Base-by-base conservation (phyloP, 2,797 vertebrate genomes). In the Benthosema pterotum region DNA sequence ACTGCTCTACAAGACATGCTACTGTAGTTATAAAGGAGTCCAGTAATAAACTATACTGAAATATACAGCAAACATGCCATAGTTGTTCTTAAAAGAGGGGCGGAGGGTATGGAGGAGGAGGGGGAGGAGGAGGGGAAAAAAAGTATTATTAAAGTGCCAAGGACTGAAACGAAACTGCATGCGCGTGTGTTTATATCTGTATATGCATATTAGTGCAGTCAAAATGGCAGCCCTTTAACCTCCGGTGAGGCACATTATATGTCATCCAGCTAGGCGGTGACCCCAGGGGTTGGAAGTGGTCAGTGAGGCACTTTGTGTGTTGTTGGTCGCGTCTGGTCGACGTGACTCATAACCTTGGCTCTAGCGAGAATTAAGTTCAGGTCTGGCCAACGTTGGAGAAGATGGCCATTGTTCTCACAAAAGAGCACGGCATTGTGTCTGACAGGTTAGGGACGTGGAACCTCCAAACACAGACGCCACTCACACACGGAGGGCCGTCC, bases 401-500 rank as follows among this genome's bases (percentile, higher is more conserved):
- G 32, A 38, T 38, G 46, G 46, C 13, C 42, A 25, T 46, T 67
- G 54, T 55, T 59, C 57, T 60, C 61, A 76, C 59, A 72, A n/a
- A n/a, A n/a, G n/a, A 74, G 50, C 69, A 47, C 13, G 16, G 74
- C 58, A 74, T 75, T 85, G 78, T 84, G 57, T 60, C 45, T 13
- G 19, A 46, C 77, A 82, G 75, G 77, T 85, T 80, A 79, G n/a
- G n/a, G 60, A 38, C 60, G 28, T 46, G 12, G 5, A 53, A 47
- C 69, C 42, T 38, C 47, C 15, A 3, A 14, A 63, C 68, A 63
- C 60, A 91, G 91, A 91, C 91, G 46, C 58, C 52, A 90, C 92
- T 93, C 93, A 91, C 92, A 92, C 87, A 83, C n/a, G n/a, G n/a
- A n/a, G 32, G 79, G 85, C 87, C 89, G 74, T 43, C 83, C 87